These are phyloP conservation scores for Lanistes nyassanus DNA, from an alignment of 1,140 invertebrate genomes.

Conservation along the genomic window DNA sequence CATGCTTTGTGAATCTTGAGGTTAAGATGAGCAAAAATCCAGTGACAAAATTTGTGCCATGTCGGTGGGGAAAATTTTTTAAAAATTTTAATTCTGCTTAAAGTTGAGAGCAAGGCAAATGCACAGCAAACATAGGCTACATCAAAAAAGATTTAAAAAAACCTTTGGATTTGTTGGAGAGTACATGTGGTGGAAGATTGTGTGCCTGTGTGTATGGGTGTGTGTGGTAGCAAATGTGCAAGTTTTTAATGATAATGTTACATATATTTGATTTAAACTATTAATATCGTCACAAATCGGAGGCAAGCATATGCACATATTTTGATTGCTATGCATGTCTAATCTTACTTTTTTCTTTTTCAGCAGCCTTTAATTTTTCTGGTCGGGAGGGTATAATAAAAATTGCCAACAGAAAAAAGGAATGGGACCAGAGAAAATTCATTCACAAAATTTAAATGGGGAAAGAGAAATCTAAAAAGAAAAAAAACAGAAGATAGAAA, in stretches of 20 bases:
- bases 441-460: neutral
- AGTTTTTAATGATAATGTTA: neutral
- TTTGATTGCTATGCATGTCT: constrained; percentile 19
- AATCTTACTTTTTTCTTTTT: constrained; percentile 30
- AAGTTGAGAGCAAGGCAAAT: neutral
- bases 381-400: neutral
- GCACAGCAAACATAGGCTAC: neutral
- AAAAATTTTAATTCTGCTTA: neutral
- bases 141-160: neutral
- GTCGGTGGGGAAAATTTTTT: no score
- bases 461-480: neutral
- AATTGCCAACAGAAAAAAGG: constrained; percentile 1
- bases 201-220: neutral
- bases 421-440: neutral
- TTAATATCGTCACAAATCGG: neutral
- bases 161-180: neutral
- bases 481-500: neutral
- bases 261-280: neutral
- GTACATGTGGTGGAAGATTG: neutral
- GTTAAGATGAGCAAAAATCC: no score
- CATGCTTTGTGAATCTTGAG: no score
- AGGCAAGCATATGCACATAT: constrained; percentile 8
- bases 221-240: neutral
- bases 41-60: no score
- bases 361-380: constrained; percentile 11